Evolutionary conservation across 1,140 invertebrate genomes (phyloP), one percentile per base, ranked within the genome.

Genomic region (Vanessa atalanta): DNA sequence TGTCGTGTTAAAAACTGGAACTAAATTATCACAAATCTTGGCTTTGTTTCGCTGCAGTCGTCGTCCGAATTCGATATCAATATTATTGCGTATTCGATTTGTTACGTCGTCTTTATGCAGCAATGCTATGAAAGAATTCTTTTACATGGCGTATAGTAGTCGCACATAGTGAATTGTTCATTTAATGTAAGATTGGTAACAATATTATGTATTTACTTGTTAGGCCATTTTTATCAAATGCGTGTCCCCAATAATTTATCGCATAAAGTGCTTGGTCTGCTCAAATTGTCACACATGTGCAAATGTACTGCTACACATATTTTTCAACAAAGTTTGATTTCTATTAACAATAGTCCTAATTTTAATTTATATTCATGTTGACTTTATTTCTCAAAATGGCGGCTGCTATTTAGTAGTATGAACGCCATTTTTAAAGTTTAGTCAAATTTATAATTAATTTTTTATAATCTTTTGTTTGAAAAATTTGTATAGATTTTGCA

Each of bases 101-200:
- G 83, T 90, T 88, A 85, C 88, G 87, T 90, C 88, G 84, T 84
- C 85, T 88, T 83, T 90, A 93, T 93, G 92, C 92, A 91, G 88
- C 91, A 92, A 93, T 93, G 92, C 91, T 93, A 93, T 93, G 93
- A 93, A 89, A 91, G 82, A 90, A 85, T 91, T 89, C 77, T 89
- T 89, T 88, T 90, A 93, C 85, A 93, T 92, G 91, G 91, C 88
- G 89, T 92, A 90, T 91, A 93, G 90, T 93, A 93, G 90, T 92
- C 89, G 91, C 90, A 91, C 88, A 92, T 93, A 93, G 93, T 93
- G 91, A 93, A 91, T 89, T 87, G 92, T 93, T 93, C 82, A 88
- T 90, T 84, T 89, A 93, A 93, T 93, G 91, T 92, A 93, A 93
- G 89, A 92, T 93, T 92, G 91, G 93, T 93, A 93, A 93, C 89